Conservation (phyloP, 1,140 invertebrate species). For the Calephelis nemesis region DNA sequence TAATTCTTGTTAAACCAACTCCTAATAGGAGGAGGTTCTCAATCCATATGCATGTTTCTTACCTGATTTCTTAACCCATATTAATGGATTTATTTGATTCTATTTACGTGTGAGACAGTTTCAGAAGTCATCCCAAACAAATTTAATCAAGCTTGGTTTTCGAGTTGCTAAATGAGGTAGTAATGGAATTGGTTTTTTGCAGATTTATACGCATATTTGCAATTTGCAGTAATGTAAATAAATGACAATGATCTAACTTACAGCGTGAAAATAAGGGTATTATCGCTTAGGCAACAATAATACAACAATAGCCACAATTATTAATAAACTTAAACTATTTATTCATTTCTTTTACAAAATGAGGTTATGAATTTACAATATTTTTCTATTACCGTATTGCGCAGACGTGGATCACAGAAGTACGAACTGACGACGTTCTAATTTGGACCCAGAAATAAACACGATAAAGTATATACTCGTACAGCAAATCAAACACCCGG, state of each 20-base stretch:
- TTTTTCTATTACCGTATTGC: slow-evolving; percentile 55
- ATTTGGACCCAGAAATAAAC: slow-evolving; percentile 70
- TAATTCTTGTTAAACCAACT: too few relatives aligned
- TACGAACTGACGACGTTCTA: slow-evolving; percentile 45
- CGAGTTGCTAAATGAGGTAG: too few relatives aligned
- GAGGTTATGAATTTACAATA: slow-evolving; percentile 75
- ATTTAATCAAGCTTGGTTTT: too few relatives aligned
- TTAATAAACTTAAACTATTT: slow-evolving; percentile 77
- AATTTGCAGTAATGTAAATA: too few relatives aligned
- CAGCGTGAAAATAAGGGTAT: slow-evolving; percentile 5
- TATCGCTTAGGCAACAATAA: slow-evolving; percentile 37
- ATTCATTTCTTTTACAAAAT: slow-evolving; percentile 76
- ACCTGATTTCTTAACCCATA: too few relatives aligned
- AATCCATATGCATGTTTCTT: too few relatives aligned
- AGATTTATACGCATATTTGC: too few relatives aligned
- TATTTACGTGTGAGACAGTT: too few relatives aligned
- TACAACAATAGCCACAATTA: slow-evolving; percentile 65
- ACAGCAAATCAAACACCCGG: slow-evolving; percentile 72
- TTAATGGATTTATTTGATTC: too few relatives aligned
- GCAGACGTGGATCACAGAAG: slow-evolving; percentile 56
- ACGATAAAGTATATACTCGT: slow-evolving; percentile 53
- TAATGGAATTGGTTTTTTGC: too few relatives aligned
- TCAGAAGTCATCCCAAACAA: too few relatives aligned
- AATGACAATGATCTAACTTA: not conserved
- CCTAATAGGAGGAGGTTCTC: too few relatives aligned